Percentiles rank a stretch among this genome's conserved stretches.
Conservation (phyloP, 2,888 invertebrate genomes). For the Elmis aenea region DNA sequence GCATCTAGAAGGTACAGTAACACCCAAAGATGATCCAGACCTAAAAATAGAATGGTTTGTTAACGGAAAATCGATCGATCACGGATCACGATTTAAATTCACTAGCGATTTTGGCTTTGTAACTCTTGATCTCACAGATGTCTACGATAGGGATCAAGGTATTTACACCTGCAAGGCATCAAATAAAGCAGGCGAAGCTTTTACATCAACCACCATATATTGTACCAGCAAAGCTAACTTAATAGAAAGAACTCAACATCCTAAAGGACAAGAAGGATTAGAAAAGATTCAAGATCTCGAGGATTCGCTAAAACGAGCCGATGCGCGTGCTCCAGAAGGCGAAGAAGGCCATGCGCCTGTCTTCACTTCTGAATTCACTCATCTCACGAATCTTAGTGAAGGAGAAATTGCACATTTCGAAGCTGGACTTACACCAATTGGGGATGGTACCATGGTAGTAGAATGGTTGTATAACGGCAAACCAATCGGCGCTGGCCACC, state of each 20-base stretch:
- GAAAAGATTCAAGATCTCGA: constrained; percentile 89
- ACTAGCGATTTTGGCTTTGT: constrained; percentile 96
- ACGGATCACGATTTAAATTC: constrained; percentile 86
- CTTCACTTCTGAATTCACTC: constrained; percentile 82
- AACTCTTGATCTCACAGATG: constrained; percentile 86
- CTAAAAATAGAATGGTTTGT: constrained; percentile 92
- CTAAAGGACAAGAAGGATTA: constrained; percentile 88
- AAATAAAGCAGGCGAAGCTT: constrained; percentile 85
- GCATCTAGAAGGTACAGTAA: constrained; percentile 91
- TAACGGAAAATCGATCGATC: constrained; percentile 81
- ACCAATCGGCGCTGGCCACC: constrained; percentile 80
- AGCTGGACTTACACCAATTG: constrained; percentile 89
- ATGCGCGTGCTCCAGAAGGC: constrained; percentile 61
- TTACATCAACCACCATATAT: constrained; percentile 84
- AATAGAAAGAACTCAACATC: constrained; percentile 87
- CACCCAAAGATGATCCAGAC: constrained; percentile 89
- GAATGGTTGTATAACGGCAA: constrained; percentile 97
- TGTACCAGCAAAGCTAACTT: constrained; percentile 77
- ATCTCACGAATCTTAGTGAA: constrained; percentile 79
- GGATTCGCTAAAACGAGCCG: constrained; percentile 73
- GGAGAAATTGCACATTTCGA: constrained; percentile 98
- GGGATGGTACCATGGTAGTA: constrained; percentile 89
- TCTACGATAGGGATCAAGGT: constrained; percentile 90
- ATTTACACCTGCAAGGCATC: constrained; percentile 89
- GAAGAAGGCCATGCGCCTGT: constrained; percentile 82